These are phyloP conservation scores for Dasysyrphus albostriatus DNA, from an alignment of 2,888 invertebrate genomes.

Conservation along the genomic window DNA sequence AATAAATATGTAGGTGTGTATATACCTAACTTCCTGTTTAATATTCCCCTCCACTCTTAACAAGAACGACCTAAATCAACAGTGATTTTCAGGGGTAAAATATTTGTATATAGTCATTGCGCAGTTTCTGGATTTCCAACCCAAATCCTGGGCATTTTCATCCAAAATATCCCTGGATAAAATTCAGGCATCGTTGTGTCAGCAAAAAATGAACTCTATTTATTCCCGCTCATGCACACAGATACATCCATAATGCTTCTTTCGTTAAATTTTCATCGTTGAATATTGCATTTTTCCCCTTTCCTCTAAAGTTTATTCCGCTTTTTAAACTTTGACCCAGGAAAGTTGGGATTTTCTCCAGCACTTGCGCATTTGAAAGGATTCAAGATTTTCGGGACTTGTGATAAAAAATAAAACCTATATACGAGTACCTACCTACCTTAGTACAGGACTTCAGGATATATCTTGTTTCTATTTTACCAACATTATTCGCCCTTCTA, in stretches of 20 bases:
- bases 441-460: constrained; percentile 16
- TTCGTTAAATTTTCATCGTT: constrained; percentile 45
- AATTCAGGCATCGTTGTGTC: constrained; percentile 10
- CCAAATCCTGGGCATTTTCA: constrained; percentile 47
- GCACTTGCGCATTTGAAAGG: constrained; percentile 35
- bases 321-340: constrained; percentile 56
- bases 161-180: constrained; percentile 41
- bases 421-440: neutral
- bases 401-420: neutral
- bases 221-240: constrained; percentile 1
- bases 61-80: constrained; percentile 8
- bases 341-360: constrained; percentile 36
- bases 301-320: neutral
- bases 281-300: constrained; percentile 15
- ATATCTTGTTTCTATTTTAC: neutral
- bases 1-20: neutral
- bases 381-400: constrained; percentile 35
- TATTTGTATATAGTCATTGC: constrained; percentile 28
- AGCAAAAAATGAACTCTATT: neutral
- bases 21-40: neutral
- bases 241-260: neutral
- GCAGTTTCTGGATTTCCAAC: constrained; percentile 48
- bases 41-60: neutral
- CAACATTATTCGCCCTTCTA: neutral
- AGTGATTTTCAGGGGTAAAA: constrained; percentile 26